Base-by-base conservation (phyloP, 2,888 invertebrate genomes). In the Parnassius mnemosyne region DNA sequence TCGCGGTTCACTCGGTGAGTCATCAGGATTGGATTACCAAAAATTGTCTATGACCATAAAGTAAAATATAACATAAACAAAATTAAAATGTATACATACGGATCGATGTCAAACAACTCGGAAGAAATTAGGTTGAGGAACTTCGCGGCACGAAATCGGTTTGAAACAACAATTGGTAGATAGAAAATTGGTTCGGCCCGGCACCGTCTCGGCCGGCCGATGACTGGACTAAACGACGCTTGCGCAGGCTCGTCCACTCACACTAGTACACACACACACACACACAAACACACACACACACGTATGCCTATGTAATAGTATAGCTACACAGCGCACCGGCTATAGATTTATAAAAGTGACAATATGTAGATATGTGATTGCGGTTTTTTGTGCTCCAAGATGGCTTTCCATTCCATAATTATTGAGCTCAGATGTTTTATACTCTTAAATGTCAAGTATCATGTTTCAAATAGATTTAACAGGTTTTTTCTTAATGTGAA, bases 141-240 rank as follows among this genome's bases (percentile, higher is more conserved):
- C 47, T 57, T 53, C 57, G 61, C 61, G 57, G 16, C 12, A 59
- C 46, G 53, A 65, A 64, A 53, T 65, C 61, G 50, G 43, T 65
- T 66, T 41, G 57, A 65, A 55, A 52, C 44, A 41, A 56, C 3
- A 46, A 56, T 11, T 61, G 58, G 60, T 65, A 57, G 66, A 72
- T 74, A 76, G 63, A 61, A 75, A 77, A 75, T 74, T 72, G 69
- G 77, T 78, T 77, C 81, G 80, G 78, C 76, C 80, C 74, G 72
- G 77, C 71, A 68, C 69, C 79, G 78, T 76, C 76, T 74, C 75
- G 72, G 78, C 80, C 81, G 84, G 81, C 77, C 80, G 84, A 81
- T 83, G 85, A 88, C 87, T 88, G 87, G 71, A 54, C 50, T 46
- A 46, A 46, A 56, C 43, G 56, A 52, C 61, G 56, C 61, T 34